phyloP scores from a whole-genome alignment of 2,888 invertebrate species.

The Sylvicola fuscatus region DNA sequence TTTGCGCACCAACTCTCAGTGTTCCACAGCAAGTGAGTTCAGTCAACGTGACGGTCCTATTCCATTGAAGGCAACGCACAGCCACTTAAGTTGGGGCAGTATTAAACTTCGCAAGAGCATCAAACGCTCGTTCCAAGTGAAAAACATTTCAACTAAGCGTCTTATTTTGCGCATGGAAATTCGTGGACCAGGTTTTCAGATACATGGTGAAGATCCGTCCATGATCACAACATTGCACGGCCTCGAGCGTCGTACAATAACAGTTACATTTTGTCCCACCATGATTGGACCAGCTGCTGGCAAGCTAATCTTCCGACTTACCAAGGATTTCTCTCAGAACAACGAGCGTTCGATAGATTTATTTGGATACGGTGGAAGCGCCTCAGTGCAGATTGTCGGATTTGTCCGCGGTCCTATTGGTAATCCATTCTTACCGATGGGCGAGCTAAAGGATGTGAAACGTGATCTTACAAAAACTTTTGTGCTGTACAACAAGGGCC shows the following conservation, averaged over 20 bases:
- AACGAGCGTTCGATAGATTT: constrained; percentile 19
- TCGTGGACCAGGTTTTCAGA: constrained; percentile 27
- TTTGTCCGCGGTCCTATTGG: constrained; percentile 33
- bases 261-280: constrained; percentile 33
- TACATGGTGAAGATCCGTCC: constrained; percentile 15
- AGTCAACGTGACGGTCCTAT: constrained; percentile 21
- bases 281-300: constrained; percentile 31
- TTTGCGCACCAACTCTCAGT: constrained; percentile 8
- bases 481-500: constrained; percentile 32
- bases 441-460: constrained; percentile 28
- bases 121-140: constrained; percentile 31
- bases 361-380: constrained; percentile 37
- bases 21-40: constrained; percentile 18
- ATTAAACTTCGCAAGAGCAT: constrained; percentile 31
- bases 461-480: constrained; percentile 26
- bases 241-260: constrained; percentile 32
- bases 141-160: constrained; percentile 33
- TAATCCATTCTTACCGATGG: constrained; percentile 34
- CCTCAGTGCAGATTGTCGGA: constrained; percentile 28
- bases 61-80: constrained; percentile 33
- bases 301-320: constrained; percentile 30
- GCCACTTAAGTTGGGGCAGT: constrained; percentile 37
- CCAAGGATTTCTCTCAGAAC: constrained; percentile 4
- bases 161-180: constrained; percentile 32
- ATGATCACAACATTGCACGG: constrained; percentile 27